phyloP scores from a whole-genome alignment of 30 jellyfish, hydroid and myxozoan genomes.

The Cassiopea xamachana region DNA sequence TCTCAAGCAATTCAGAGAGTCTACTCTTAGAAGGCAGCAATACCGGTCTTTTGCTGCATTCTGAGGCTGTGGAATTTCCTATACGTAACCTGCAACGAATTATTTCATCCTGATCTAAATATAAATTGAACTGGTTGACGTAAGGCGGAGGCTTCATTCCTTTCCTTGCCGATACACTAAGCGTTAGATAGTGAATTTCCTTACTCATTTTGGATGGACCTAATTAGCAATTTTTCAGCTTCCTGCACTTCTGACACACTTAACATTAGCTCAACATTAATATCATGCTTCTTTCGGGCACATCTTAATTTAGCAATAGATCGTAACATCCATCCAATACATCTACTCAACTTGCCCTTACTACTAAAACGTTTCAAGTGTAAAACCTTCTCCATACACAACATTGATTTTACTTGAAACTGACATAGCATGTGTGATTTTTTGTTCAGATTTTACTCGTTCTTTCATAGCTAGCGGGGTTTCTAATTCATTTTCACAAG shows the following conservation, averaged over 20 bases:
- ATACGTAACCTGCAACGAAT: neutral
- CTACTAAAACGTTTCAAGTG: neutral
- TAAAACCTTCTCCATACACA: neutral
- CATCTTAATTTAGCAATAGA: neutral
- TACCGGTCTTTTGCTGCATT: slow-evolving; percentile 19
- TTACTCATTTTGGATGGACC: slow-evolving; percentile 14
- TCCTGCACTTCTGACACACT: slow-evolving; percentile 7
- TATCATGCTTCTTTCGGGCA: neutral
- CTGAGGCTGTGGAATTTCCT: neutral
- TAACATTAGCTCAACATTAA: neutral
- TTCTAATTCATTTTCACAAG: neutral
- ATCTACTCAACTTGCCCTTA: neutral
- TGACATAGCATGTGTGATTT: neutral
- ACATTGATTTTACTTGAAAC: neutral
- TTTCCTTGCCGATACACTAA: neutral
- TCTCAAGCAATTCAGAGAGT: neutral
- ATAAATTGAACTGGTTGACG: slow-evolving; percentile 11
- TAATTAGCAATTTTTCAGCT: slow-evolving; percentile 21
- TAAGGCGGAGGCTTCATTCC: neutral
- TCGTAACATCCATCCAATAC: slow-evolving; percentile 15
- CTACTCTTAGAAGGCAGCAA: slow-evolving; percentile 6
- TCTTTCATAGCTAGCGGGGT: neutral
- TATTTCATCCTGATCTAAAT: slow-evolving; percentile 8
- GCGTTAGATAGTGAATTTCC: neutral
- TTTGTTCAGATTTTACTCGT: neutral